A percentile compares a stretch with the other conserved stretches of the same genome.
These are phyloP conservation scores for Listrodromus nycthemerus DNA, from an alignment of 2,888 invertebrate species.

Conservation along the genomic window DNA sequence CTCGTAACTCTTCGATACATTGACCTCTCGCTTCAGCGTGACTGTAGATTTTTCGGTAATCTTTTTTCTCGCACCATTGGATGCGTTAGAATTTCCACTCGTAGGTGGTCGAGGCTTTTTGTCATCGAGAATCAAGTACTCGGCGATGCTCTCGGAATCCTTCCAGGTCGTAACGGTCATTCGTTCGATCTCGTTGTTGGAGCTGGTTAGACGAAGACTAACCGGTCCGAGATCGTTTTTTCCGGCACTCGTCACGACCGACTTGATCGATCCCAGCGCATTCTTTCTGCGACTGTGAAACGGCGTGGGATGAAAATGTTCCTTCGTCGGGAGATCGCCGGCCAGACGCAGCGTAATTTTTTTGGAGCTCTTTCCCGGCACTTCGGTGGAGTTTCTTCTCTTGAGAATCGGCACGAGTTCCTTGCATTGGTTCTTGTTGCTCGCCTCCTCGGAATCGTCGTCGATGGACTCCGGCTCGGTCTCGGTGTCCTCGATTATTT, in stretches of 20 bases:
- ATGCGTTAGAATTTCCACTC: slow-evolving; percentile 33
- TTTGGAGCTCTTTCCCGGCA: slow-evolving; percentile 67
- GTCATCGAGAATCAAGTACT: slow-evolving; percentile 81
- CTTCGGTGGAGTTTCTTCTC: slow-evolving; percentile 67
- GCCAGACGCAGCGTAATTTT: slow-evolving; percentile 76
- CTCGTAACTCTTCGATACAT: slow-evolving; percentile 74
- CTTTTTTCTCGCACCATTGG: slow-evolving; percentile 33
- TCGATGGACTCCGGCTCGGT: slow-evolving; percentile 81
- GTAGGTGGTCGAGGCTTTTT: slow-evolving; percentile 80
- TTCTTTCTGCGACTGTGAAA: slow-evolving; percentile 33
- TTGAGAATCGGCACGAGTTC: slow-evolving; percentile 75
- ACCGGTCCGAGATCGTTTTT: slow-evolving; percentile 61
- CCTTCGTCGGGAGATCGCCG: slow-evolving; percentile 47
- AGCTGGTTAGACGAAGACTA: slow-evolving; percentile 75
- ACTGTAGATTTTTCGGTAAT: slow-evolving; percentile 72
- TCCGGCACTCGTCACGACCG: neutral
- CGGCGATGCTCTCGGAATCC: slow-evolving; percentile 79
- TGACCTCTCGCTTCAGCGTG: slow-evolving; percentile 78
- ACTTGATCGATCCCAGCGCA: slow-evolving; percentile 48
- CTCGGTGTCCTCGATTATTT: slow-evolving; percentile 84
- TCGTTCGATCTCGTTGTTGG: slow-evolving; percentile 75
- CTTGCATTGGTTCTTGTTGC: slow-evolving; percentile 65
- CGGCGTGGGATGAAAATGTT: neutral
- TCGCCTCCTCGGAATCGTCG: slow-evolving; percentile 78
- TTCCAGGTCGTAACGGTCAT: slow-evolving; percentile 75